Evolutionary conservation across 2,888 invertebrate species (phyloP).

Genomic region (Drosophila gaucha): DNA sequence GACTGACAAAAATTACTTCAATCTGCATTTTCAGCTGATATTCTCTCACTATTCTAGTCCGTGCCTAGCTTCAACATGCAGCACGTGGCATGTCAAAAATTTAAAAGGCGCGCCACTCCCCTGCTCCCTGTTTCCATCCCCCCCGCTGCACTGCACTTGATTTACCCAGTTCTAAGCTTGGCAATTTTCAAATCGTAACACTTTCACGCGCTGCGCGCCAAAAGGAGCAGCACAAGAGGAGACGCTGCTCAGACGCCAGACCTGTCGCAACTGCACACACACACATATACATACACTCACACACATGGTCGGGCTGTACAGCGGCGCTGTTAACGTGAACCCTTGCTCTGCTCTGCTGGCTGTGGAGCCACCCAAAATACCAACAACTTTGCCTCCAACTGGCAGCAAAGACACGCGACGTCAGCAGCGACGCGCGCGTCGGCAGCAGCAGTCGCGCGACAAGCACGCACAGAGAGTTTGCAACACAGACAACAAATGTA

Average conservation of each 20-base stretch:
- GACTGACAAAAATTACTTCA: neutral
- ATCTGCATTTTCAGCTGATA: neutral
- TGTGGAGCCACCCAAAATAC: slow-evolving; percentile 43
- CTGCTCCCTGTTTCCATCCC: neutral
- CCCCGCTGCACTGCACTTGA: slow-evolving; percentile 35
- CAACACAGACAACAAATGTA: slow-evolving; percentile 7
- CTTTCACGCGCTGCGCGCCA: slow-evolving; percentile 65
- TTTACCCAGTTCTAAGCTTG: slow-evolving; percentile 77
- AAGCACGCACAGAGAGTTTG: slow-evolving; percentile 56
- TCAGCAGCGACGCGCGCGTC: slow-evolving; percentile 57
- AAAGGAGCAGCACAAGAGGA: slow-evolving; percentile 55
- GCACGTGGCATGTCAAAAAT: slow-evolving; percentile 57
- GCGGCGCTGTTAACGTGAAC: slow-evolving; percentile 46
- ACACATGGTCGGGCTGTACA: slow-evolving; percentile 18
- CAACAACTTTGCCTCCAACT: slow-evolving; percentile 39
- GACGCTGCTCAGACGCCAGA: slow-evolving; percentile 60
- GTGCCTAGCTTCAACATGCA: slow-evolving; percentile 21
- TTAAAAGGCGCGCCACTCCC: slow-evolving; percentile 36
- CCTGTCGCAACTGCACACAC: slow-evolving; percentile 62
- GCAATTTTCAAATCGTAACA: slow-evolving; percentile 76
- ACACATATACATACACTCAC: neutral
- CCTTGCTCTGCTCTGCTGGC: slow-evolving; percentile 52
- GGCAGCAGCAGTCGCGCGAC: slow-evolving; percentile 70
- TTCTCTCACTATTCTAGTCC: neutral
- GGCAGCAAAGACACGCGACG: slow-evolving; percentile 71